Conservation (phyloP, 1,140 invertebrate species). For the Sycophila sp. region DNA sequence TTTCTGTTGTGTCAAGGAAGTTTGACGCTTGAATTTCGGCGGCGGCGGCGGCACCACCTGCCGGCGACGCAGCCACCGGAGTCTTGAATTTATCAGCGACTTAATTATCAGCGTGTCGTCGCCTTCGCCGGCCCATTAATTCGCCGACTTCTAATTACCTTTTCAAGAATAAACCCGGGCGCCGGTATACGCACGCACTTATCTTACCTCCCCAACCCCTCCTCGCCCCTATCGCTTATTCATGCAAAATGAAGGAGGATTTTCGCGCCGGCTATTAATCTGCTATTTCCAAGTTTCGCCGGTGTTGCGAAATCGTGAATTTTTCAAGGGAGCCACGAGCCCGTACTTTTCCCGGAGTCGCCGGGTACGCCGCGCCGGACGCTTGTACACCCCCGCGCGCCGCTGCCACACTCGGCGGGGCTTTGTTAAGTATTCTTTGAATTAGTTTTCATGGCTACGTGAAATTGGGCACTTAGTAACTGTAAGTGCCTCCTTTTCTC, state of each 20-base stretch:
- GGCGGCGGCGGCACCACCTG: constrained; percentile 40
- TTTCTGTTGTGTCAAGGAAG: constrained; percentile 53
- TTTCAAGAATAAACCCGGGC: constrained; percentile 1
- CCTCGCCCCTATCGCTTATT: constrained; percentile 2
- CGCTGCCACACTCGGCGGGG: no score
- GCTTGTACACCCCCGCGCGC: no score
- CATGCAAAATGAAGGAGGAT: constrained; percentile 28
- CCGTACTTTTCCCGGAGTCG: no score
- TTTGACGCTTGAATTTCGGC: no score
- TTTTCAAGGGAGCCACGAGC: constrained; percentile 2
- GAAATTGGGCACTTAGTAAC: no score
- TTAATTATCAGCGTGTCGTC: constrained; percentile 50
- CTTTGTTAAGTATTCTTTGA: no score
- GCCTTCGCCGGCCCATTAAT: constrained; percentile 47
- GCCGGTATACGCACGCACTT: not conserved
- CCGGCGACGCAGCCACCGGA: constrained; percentile 17
- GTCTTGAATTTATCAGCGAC: constrained; percentile 53
- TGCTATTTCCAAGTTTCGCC: constrained; percentile 20
- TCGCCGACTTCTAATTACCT: constrained; percentile 42
- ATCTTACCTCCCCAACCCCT: not conserved
- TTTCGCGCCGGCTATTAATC: constrained; percentile 17
- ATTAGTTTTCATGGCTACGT: no score
- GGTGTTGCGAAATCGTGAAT: constrained; percentile 22
- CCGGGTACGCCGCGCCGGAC: no score
- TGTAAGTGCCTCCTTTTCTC: no score